Evolutionary conservation across 2,888 invertebrate genomes (phyloP).

Genomic region (Stenoptilia bipunctidactyla): DNA sequence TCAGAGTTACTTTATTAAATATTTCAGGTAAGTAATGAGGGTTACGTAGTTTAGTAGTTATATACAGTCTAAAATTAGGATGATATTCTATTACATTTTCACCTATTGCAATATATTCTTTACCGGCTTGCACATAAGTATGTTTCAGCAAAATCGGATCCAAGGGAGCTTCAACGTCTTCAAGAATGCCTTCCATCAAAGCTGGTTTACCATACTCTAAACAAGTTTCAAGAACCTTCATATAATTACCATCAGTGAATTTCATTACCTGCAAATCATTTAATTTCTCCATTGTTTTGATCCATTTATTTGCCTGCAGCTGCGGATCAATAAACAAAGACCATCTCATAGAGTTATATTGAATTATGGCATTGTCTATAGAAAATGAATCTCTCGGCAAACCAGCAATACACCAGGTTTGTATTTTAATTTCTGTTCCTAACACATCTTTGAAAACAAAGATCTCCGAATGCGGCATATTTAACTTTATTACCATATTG

Average conservation of each 20-base stretch:
- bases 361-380: slow-evolving; percentile 87
- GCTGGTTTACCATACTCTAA: slow-evolving; percentile 83
- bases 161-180: slow-evolving; percentile 83
- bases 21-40: slow-evolving; percentile 89
- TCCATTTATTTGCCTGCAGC: slow-evolving; percentile 88
- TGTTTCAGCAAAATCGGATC: slow-evolving; percentile 83
- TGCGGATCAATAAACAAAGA: slow-evolving; percentile 88
- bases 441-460: slow-evolving; percentile 82
- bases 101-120: slow-evolving; percentile 81
- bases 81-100: slow-evolving; percentile 84
- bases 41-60: slow-evolving; percentile 86
- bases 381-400: slow-evolving; percentile 86
- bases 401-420: slow-evolving; percentile 87
- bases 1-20: slow-evolving; percentile 84
- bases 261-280: slow-evolving; percentile 79
- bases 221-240: slow-evolving; percentile 80
- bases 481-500: slow-evolving; percentile 72
- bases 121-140: slow-evolving; percentile 80
- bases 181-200: slow-evolving; percentile 81
- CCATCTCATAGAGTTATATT: slow-evolving; percentile 82
- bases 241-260: slow-evolving; percentile 81
- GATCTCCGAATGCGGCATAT: slow-evolving; percentile 82
- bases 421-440: slow-evolving; percentile 88
- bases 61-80: slow-evolving; percentile 80
- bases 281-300: slow-evolving; percentile 84